A percentile compares a stretch with the other conserved stretches of the same genome.
Evolutionary conservation across 1,140 invertebrate species (phyloP).

Genomic region (Drosophila tsacasi): DNA sequence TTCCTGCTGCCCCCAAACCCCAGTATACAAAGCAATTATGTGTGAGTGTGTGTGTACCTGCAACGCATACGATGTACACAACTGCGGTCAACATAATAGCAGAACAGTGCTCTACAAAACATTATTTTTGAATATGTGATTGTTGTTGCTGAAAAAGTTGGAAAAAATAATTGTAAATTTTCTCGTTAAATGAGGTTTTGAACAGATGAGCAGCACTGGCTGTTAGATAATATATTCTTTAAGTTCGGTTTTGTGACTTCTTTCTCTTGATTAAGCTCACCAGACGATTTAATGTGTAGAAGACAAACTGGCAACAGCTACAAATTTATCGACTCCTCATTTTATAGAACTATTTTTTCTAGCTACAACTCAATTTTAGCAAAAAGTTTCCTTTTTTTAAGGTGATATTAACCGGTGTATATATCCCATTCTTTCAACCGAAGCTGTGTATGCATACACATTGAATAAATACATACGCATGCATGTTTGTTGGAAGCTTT

Average conservation of each 20-base stretch:
- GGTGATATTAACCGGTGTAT: not conserved
- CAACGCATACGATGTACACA: constrained; percentile 8
- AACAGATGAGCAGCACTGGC: too few relatives aligned
- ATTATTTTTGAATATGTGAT: too few relatives aligned
- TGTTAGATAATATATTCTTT: too few relatives aligned
- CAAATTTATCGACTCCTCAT: not conserved
- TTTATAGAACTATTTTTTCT: not conserved
- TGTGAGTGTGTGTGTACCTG: constrained; percentile 23
- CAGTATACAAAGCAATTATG: constrained; percentile 53
- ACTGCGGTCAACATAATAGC: not conserved
- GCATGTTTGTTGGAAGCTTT: constrained; percentile 30
- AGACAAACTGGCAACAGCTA: not conserved
- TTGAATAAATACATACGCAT: constrained; percentile 29
- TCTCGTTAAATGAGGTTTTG: too few relatives aligned
- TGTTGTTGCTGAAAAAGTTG: too few relatives aligned
- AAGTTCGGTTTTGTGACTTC: too few relatives aligned
- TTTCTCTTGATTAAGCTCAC: too few relatives aligned
- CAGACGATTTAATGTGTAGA: not conserved
- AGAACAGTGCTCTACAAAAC: too few relatives aligned
- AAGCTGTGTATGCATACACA: constrained; percentile 4
- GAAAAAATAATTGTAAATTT: too few relatives aligned
- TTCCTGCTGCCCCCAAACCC: not conserved
- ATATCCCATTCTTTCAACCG: not conserved
- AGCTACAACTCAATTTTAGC: not conserved
- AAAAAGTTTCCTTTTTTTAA: accelerated